A percentile compares a stretch with the other conserved stretches of the same genome.
Evolutionary conservation across 2,888 invertebrate genomes (phyloP).

Genomic region (Luffia ferchaultella): DNA sequence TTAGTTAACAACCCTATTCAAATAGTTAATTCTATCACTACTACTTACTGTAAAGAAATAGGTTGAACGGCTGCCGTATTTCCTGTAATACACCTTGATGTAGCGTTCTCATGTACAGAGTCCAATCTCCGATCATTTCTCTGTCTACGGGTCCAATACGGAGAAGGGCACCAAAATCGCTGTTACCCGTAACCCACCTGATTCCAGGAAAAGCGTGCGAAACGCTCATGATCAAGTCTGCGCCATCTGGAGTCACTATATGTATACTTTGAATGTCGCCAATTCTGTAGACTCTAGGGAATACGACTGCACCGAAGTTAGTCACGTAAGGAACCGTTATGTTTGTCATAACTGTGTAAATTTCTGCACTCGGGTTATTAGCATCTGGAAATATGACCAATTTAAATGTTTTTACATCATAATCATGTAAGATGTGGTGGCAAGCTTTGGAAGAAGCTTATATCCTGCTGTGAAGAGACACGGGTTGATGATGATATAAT

Average conservation of each 20-base stretch:
- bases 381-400: neutral
- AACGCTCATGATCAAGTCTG: neutral
- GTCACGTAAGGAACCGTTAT: neutral
- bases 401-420: no score
- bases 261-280: neutral
- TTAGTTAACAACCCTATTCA: no score
- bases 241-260: neutral
- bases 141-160: neutral
- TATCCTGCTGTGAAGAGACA: no score
- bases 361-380: neutral
- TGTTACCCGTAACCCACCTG: neutral
- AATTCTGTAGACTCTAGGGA: neutral
- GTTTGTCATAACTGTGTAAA: neutral
- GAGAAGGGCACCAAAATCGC: neutral
- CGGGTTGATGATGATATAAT: no score
- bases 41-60: neutral
- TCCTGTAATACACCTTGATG: neutral
- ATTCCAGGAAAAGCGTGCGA: neutral
- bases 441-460: no score
- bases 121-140: neutral
- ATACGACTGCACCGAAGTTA: neutral
- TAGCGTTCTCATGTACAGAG: neutral
- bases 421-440: no score
- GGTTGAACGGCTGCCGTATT: neutral
- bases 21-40: no score